Base-by-base conservation (phyloP, 2,888 invertebrate species). In the Tetrapedia diversipes region DNA sequence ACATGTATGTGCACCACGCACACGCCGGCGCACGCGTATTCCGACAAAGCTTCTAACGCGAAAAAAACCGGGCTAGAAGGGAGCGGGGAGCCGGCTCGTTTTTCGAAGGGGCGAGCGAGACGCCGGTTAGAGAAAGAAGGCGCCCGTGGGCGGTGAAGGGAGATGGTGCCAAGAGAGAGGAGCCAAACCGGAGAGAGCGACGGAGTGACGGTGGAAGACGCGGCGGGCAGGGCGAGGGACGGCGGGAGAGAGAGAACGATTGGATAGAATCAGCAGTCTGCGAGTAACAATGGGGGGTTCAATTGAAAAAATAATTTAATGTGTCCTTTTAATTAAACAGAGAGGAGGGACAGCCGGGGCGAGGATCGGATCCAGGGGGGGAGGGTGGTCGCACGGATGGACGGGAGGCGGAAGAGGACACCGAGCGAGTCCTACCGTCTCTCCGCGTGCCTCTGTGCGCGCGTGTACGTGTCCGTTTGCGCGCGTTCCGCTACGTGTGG, bases 281-380 rank as follows among this genome's bases (percentile, higher is more conserved):
- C 90, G 88, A 90, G 88, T 90, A 91, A 91, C 90, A 91, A 91
- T 91, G 89, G 89, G 86, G 88, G 90, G 89, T 90, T 90, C 89
- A 89, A 90, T 90, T 90, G 90, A 91, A 91, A 91, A 91, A 90
- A 90, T 90, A 91, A 91, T 91, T 91, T 91, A 91, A 91, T 90
- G 91, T 90, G 90, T 91, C 89, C 89, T 89, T 90, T 90, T 91
- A 90, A 91, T 91, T 90, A 90, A 90, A 91, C 89, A 89, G 89
- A 90, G 90, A 89, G 89, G 89, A 86, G 83, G 86, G 87, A 87
- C 83, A 86, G 86, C 81, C 86, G 87, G 85, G 86, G 29, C 86
- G 86, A 87, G 88, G 85, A 83, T 81, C 83, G 85, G 84, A 86
- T 83, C 61, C 57, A 34, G 29, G 65, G 65, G 68, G 66, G n/a